Percentiles rank a stretch among this genome's conserved stretches.
Evolutionary conservation across 2,888 invertebrate species (phyloP).

Genomic region (Heliconius ethilla): DNA sequence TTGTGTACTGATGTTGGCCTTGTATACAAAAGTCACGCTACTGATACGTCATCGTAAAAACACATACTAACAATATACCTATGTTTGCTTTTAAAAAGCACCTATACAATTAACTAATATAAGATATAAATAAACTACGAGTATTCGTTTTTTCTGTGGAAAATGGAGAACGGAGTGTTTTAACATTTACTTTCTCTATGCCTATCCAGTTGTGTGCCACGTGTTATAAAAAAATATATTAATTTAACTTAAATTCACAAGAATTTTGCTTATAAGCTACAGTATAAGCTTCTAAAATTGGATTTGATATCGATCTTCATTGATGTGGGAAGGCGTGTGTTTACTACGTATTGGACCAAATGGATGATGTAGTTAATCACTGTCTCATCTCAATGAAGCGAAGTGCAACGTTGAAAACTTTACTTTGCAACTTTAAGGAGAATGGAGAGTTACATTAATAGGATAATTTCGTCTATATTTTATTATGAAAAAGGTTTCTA

Average conservation of each 20-base stretch:
- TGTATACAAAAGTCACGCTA: conserved; percentile 37
- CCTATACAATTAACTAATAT: background rate
- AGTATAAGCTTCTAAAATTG: too few relatives aligned
- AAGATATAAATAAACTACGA: background rate
- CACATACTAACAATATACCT: conserved; percentile 7
- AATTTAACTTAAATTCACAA: background rate
- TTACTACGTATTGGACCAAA: conserved; percentile 5
- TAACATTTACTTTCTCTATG: too few relatives aligned
- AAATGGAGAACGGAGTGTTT: too few relatives aligned
- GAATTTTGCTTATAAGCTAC: background rate
- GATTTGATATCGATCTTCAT: background rate
- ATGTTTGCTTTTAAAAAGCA: background rate
- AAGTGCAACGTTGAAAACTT: conserved; percentile 16
- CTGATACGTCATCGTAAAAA: conserved; percentile 23
- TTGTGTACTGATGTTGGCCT: conserved; percentile 40
- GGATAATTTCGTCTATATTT: background rate
- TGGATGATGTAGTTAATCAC: conserved; percentile 16
- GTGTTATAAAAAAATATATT: too few relatives aligned
- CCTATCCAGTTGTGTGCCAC: background rate
- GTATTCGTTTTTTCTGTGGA: too few relatives aligned
- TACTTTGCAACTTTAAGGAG: conserved; percentile 1
- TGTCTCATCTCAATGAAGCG: conserved; percentile 11
- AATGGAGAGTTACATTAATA: background rate
- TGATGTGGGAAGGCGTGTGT: background rate
- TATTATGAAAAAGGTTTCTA: too few relatives aligned